Evolutionary conservation across 92 coral and sea anemone genomes (phyloP).

Genomic region (Phenganax stokvisi): DNA sequence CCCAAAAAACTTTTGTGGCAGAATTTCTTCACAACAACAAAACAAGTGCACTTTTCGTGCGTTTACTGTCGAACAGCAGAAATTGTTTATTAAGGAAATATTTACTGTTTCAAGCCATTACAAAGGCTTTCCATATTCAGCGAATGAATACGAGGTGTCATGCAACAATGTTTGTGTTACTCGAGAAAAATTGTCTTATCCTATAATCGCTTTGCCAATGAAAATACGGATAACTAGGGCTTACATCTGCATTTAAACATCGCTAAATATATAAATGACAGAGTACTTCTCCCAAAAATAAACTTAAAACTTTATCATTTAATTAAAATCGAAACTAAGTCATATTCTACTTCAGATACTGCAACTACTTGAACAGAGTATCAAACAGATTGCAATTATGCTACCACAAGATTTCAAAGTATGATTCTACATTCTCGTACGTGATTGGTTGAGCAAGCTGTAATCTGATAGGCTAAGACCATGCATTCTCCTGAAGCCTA

Average conservation of each 20-base stretch:
- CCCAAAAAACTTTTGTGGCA: no score
- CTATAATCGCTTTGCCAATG: constrained; percentile 1
- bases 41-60: not conserved
- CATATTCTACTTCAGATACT: not conserved
- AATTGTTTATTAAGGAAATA: not conserved
- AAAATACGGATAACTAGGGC: not conserved
- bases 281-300: not conserved
- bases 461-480: not conserved
- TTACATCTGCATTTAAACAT: not conserved
- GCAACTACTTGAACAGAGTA: not conserved
- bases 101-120: not conserved
- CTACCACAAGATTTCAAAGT: not conserved
- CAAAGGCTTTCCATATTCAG: not conserved
- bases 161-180: not conserved
- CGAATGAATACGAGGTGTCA: not conserved
- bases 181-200: not conserved
- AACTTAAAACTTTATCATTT: no score
- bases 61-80: not conserved
- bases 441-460: constrained; percentile 3
- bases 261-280: constrained; percentile 9
- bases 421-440: not conserved
- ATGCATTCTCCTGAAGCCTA: not conserved
- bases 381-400: not conserved
- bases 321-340: not conserved
- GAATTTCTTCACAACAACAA: no score